These are phyloP conservation scores for Rhogogaster chlorosoma DNA, from an alignment of 2,888 invertebrate genomes.

Conservation along the genomic window DNA sequence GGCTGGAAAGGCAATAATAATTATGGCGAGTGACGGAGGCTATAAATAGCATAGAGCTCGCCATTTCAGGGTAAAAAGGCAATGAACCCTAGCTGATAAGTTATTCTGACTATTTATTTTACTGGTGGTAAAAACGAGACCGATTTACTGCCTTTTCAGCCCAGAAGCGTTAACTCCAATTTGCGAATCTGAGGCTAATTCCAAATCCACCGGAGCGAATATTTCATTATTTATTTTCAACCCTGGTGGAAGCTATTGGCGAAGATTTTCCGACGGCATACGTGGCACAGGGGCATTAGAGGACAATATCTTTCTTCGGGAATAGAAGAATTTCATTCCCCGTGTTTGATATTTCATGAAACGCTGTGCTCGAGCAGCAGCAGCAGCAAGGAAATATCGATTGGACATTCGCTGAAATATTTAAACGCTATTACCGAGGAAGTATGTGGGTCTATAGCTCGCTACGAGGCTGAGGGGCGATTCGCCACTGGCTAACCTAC, in stretches of 20 bases:
- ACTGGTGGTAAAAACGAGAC: not conserved
- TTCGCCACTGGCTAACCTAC: not conserved
- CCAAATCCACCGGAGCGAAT: not conserved
- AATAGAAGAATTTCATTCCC: conserved; percentile 68
- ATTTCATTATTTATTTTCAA: not conserved
- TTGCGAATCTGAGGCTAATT: not conserved
- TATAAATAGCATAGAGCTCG: not conserved
- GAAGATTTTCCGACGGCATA: no score
- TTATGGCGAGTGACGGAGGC: not conserved
- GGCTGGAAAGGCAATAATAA: not conserved
- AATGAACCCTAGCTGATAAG: conserved; percentile 9
- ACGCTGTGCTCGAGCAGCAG: conserved; percentile 58
- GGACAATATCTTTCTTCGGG: conserved; percentile 5
- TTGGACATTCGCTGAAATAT: conserved; percentile 75
- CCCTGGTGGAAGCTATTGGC: not conserved
- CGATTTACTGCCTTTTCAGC: not conserved
- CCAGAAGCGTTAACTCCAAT: not conserved
- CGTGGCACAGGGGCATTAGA: not conserved
- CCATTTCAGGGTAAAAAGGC: not conserved
- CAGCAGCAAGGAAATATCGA: conserved; percentile 69
- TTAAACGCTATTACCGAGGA: conserved; percentile 73
- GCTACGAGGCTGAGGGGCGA: not conserved
- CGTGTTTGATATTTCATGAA: conserved; percentile 73
- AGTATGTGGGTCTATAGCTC: conserved; percentile 41
- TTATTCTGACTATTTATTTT: conserved; percentile 22